Conservation (phyloP, 2,113 vertebrate species). For the Mesitornis unicolor region DNA sequence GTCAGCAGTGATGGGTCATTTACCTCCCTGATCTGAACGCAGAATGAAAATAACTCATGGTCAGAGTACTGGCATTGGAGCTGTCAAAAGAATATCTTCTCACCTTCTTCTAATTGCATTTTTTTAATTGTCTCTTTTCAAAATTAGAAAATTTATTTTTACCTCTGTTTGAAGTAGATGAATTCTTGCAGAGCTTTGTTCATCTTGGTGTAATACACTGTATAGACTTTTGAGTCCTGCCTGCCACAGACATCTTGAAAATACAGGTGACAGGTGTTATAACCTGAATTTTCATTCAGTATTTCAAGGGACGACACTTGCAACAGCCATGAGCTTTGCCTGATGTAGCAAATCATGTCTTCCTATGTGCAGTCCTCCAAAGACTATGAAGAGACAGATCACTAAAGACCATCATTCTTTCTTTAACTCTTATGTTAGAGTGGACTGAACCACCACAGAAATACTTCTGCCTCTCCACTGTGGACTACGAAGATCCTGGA, state of each 20-base stretch:
- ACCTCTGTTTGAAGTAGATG: background rate
- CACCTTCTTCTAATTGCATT: background rate
- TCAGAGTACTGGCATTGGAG: background rate
- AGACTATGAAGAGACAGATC: background rate
- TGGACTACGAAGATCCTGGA: background rate
- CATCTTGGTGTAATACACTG: fast-evolving
- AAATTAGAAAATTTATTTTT: background rate
- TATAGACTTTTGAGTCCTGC: background rate
- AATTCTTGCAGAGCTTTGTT: background rate
- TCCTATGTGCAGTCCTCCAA: background rate
- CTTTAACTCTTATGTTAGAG: background rate
- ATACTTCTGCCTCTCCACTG: background rate
- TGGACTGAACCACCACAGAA: background rate
- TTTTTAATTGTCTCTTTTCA: background rate
- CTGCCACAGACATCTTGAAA: background rate
- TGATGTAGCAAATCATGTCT: background rate
- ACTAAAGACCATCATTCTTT: background rate
- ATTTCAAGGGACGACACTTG: background rate
- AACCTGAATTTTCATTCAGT: background rate
- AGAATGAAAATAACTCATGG: background rate
- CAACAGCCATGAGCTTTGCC: background rate
- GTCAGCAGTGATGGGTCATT: background rate
- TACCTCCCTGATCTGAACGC: background rate
- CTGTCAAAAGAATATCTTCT: background rate
- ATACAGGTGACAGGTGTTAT: background rate